Percentiles rank a stretch among this genome's conserved stretches.
Evolutionary conservation across 2,888 invertebrate species (phyloP).

Genomic region (Oxyteleia sp.): DNA sequence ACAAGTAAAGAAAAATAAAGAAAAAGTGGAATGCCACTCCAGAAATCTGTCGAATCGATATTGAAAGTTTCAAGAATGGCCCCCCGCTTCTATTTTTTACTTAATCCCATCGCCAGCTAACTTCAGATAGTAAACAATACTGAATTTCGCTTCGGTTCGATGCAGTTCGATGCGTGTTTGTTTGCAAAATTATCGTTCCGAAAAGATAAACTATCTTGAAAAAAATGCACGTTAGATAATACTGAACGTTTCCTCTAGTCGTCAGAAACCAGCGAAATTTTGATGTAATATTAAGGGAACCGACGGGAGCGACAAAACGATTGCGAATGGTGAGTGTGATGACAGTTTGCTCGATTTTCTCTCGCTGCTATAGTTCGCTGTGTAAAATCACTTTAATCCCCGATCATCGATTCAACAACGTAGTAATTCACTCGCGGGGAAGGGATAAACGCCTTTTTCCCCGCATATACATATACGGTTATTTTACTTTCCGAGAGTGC

Average conservation of each 20-base stretch:
- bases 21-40: no score
- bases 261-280: neutral
- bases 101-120: no score
- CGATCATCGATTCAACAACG: conserved; percentile 14
- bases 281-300: neutral
- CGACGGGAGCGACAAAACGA: neutral
- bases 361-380: neutral
- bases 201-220: neutral
- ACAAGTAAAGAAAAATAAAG: no score
- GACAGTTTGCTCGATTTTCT: neutral
- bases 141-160: conserved; percentile 18
- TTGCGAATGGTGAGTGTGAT: conserved; percentile 6
- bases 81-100: no score
- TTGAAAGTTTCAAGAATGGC: no score
- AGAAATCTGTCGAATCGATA: no score
- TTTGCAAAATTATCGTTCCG: conserved; percentile 9
- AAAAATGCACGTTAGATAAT: neutral
- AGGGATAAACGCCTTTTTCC: conserved; percentile 10
- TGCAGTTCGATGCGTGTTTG: conserved; percentile 18
- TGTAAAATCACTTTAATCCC: neutral
- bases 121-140: conserved; percentile 34
- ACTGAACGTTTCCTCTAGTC: neutral
- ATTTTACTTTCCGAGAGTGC: conserved; percentile 17
- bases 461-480: conserved; percentile 54
- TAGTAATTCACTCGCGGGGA: conserved; percentile 2